phyloP scores from a whole-genome alignment of 1,140 invertebrate genomes.

The Anastatus disparis region DNA sequence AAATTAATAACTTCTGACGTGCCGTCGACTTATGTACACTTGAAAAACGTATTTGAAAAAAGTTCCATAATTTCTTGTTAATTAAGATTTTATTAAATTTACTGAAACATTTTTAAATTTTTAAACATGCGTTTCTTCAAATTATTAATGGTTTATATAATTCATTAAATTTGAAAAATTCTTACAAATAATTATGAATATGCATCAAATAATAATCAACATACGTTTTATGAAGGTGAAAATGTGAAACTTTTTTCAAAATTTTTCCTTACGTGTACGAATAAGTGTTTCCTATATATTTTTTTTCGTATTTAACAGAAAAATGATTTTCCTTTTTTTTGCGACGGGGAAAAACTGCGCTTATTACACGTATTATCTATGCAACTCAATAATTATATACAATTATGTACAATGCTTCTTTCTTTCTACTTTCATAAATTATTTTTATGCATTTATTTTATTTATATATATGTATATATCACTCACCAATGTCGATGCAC shows the following conservation, averaged over 20 bases:
- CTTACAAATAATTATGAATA: too few species aligned
- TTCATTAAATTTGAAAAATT: too few species aligned
- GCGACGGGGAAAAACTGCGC: constrained; percentile 11
- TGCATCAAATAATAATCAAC: too few species aligned
- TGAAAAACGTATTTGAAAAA: constrained; percentile 23
- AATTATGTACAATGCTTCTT: constrained; percentile 31
- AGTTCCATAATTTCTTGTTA: neutral
- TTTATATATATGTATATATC: constrained; percentile 35
- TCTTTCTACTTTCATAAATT: constrained; percentile 37
- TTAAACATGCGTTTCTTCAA: too few species aligned
- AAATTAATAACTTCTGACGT: constrained; percentile 41
- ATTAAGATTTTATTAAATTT: neutral
- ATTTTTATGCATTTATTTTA: constrained; percentile 20
- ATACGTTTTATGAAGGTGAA: too few species aligned
- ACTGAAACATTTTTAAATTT: neutral
- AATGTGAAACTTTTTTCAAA: constrained; percentile 17
- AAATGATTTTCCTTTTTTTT: constrained; percentile 1
- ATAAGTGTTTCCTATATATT: neutral
- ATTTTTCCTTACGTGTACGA: neutral
- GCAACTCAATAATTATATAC: constrained; percentile 29
- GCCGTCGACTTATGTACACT: neutral
- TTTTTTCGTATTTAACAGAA: constrained; percentile 5
- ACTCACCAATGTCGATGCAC: constrained; percentile 29
- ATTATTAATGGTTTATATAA: too few species aligned
- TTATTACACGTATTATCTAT: constrained; percentile 22